phyloP scores from a whole-genome alignment of 1,140 invertebrate species.

The Drosophila quadrilineata region DNA sequence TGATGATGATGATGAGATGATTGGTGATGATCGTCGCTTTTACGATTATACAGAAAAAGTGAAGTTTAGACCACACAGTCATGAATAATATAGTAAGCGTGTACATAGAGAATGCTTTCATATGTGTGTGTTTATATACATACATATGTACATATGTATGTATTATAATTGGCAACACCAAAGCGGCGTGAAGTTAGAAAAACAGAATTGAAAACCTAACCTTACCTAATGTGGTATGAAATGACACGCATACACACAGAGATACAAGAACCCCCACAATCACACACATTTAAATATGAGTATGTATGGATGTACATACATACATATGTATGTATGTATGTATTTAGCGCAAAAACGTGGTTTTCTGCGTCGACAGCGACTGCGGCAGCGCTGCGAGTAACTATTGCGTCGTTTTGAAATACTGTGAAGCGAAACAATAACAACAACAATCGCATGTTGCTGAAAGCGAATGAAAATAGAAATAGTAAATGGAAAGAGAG shows the following conservation, averaged over 20 bases:
- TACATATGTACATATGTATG: neutral
- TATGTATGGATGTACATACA: neutral
- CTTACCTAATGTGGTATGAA: constrained; percentile 76
- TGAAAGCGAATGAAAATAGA: constrained; percentile 16
- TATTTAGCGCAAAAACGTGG: constrained; percentile 62
- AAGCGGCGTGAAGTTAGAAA: constrained; percentile 49
- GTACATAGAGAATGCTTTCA: neutral
- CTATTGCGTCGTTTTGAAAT: constrained; percentile 70
- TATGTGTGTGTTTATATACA: neutral
- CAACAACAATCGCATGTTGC: constrained; percentile 28
- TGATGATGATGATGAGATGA: constrained; percentile 19
- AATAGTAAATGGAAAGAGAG: constrained; percentile 6
- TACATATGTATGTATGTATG: neutral
- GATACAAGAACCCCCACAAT: constrained; percentile 3
- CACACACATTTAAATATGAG: neutral
- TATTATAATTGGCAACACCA: constrained; percentile 19
- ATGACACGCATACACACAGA: constrained; percentile 38
- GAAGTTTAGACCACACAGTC: constrained; percentile 15
- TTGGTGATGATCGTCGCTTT: constrained; percentile 12
- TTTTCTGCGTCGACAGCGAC: constrained; percentile 18
- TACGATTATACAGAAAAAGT: constrained; percentile 15
- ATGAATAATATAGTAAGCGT: neutral
- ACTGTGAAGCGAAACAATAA: constrained; percentile 32
- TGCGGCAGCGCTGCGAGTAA: constrained; percentile 18
- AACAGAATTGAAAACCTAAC: constrained; percentile 77